These are phyloP conservation scores for Rattus norvegicus DNA, from an alignment of 2,113 vertebrate genomes.

Conservation along the genomic window DNA sequence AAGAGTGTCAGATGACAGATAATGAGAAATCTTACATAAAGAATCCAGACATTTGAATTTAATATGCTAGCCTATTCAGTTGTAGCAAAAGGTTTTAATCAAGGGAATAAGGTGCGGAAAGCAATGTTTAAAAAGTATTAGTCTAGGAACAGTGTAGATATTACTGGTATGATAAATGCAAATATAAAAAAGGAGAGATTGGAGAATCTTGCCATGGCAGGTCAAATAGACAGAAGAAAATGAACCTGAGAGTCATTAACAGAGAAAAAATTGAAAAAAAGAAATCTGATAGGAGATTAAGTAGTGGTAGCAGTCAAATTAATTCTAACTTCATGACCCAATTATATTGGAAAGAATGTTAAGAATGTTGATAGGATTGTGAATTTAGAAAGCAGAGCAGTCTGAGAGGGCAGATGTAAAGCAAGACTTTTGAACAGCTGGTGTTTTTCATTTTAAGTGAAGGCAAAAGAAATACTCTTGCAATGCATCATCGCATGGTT, in stretches of 20 bases:
- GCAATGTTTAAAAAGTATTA: not conserved
- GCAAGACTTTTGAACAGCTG: slow-evolving; percentile 39
- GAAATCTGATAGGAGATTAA: not conserved
- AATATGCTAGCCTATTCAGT: not conserved
- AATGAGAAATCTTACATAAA: not conserved
- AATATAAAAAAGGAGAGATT: not conserved
- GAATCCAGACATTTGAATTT: not conserved
- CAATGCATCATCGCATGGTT: not conserved
- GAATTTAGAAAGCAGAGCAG: not conserved
- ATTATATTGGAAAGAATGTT: not conserved
- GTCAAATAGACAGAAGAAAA: not conserved
- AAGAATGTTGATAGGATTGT: not conserved
- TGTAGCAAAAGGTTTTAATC: not conserved
- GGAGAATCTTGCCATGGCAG: not conserved
- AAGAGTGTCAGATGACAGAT: fast-evolving
- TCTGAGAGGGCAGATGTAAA: slow-evolving; percentile 54
- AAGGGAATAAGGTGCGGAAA: not conserved
- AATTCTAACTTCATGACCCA: not conserved
- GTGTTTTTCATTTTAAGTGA: slow-evolving; percentile 60
- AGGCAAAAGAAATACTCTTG: slow-evolving; percentile 35
- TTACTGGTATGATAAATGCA: not conserved
- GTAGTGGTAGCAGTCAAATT: not conserved
- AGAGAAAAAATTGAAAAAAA: not conserved
- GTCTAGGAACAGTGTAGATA: not conserved
- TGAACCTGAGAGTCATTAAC: not conserved